Evolutionary conservation across 2,113 vertebrate genomes (phyloP), one percentile per base, ranked within the genome.

Genomic region (Serinus canaria): DNA sequence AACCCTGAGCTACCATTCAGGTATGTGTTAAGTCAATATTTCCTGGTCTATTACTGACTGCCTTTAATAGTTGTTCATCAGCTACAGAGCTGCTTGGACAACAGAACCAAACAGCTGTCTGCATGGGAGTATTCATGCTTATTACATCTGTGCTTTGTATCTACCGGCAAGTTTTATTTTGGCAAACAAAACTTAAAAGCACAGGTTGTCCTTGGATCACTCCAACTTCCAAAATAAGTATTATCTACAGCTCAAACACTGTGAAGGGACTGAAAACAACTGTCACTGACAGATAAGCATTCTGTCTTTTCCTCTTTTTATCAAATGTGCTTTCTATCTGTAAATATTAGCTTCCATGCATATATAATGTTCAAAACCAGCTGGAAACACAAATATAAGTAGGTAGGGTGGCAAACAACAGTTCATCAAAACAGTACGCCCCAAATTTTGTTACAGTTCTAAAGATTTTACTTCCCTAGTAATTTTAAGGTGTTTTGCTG

Each of bases 191-290:
- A 82, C 49, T 67, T 63, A 67, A 0, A 70, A 78, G 72, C 15
- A 68, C 13, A 6, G 5, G 15, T 13, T 94, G 37, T 62, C 49
- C 25, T 53, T 56, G n/a, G 39, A 68, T 60, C 43, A 49, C 28
- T 80, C 49, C 83, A 80, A 37, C n/a, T 94, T 92, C 91, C 73
- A 91, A 96, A 96, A 91, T 41, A 95, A 89, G 35, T 53, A 79
- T 49, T 55, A 62, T 30, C 67, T 85, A 56, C 53, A 91, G 75
- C 46, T 72, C 62, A 92, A 95, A 96, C 88, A 95, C 31, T 56
- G 41, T 28, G 75, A 80, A 86, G 20, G 28, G 63, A 78, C 9
- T 72, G 67, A 94, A 95, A 97, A 85, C 86, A 95, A 81, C 50
- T 91, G 82, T 41, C 63, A 53, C 24, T 62, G 62, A 90, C 50